Base-by-base conservation (phyloP, 1,140 invertebrate species). In the Philotrypesis tridentata region DNA sequence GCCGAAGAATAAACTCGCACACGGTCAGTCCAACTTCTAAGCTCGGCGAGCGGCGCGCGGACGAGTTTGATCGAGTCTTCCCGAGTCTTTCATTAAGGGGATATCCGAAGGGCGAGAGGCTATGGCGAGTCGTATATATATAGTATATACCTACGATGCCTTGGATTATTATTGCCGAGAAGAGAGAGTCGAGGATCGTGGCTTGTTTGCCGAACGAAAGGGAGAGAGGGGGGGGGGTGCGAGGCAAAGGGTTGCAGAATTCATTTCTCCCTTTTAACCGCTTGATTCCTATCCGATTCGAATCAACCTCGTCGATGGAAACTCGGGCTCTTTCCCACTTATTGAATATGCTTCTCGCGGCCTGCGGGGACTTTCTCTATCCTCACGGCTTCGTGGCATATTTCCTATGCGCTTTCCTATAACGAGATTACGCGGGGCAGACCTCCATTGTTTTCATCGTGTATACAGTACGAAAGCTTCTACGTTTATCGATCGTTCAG, bases 31-130 rank as follows among this genome's bases (percentile, higher is more conserved):
- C 27, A 33, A 29, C 68, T 70, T 29, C 61, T 88, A 85, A 87
- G 84, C 79, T 70, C 25, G 68, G 77, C 61, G 27, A 37, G 9
- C 6, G 14, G 2, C 79, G 84, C 85, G 85, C 84, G 85, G 85
- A 85, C 85, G 83, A 88, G 86, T 87, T 88, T 87, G 86, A 88
- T 87, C 87, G 87, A 86, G 84, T 86, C 85, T 87, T 86, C 61
- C 40, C 86, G 87, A 87, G 87, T 87, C 86, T 88, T 88, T 88
- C 86, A 88, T 88, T 87, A 87, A 86, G 86, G 86, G 85, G 82
- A 85, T 48, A 14, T 61, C n/a, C 67, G 60, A 77, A 67, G 71
- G 67, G 73, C n/a, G 73, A 1, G 85, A 80, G 82, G 33, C 9
- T 37, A 37, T 9, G 9, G 9, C 33, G 4, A n/a, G n/a, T n/a